Evolutionary conservation across 2,113 vertebrate species (phyloP), one percentile per base, ranked within the genome.

Genomic region (Ia io): DNA sequence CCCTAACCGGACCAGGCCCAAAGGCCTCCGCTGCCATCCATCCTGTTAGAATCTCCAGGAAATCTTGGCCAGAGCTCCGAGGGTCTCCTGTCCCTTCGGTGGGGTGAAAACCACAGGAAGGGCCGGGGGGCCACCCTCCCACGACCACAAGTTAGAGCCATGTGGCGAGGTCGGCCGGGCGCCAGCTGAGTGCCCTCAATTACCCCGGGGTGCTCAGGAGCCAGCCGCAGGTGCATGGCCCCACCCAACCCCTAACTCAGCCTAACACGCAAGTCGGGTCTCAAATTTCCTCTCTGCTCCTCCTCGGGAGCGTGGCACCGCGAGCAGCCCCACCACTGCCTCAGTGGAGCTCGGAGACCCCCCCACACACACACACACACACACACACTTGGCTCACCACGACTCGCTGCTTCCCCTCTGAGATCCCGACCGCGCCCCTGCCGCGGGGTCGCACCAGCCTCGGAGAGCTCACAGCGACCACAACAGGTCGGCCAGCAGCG

Each of bases 291-390:
- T 9, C 76, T 20, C 40, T 13, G 79, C 8, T 7, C 32, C 56
- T 7, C 25, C 40, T 47, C 49, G 0, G 79, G 30, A 18, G 1
- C 18, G 6, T 18, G 32, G 13, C 22, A 53, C 42, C 18, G 8
- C 0, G 14, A n/a, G 6, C 59, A 1, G 4, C 6, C 37, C 1
- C 9, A 1, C 28, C 12, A 11, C 79, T 6, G 6, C 42, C 9
- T 28, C 56, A 0, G 28, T 6, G 3, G 32, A 20, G 63, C 40
- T 65, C 17, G 1, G 53, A 42, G 30, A 35, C 1, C 0, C 17
- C 0, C 3, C 35, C 5, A 1, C 13, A 4, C 23, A 28, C 71
- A 13, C 4, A 1, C 13, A 4, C 23, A 17, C 73, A 59, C 56
- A 9, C 59, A 25, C 59, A 11, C 25, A 61, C 9, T 10, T 30